Evolutionary conservation across 2,888 invertebrate genomes (phyloP), one percentile per base, ranked within the genome.

Genomic region (Parelbella ahira): DNA sequence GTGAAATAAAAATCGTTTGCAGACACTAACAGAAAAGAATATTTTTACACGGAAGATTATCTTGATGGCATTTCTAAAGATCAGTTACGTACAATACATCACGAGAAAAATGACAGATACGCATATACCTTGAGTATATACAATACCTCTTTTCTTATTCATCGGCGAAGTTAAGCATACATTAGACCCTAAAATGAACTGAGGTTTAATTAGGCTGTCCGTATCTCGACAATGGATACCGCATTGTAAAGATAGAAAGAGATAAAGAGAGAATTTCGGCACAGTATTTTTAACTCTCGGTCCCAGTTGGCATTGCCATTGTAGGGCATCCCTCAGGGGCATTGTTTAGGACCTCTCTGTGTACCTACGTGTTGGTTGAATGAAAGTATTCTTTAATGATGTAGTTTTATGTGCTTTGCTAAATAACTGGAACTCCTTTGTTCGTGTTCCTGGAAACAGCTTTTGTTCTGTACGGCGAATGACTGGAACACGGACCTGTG

Each of bases 141-240:
- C n/a, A n/a, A n/a, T n/a, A n/a, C n/a, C n/a, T n/a, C n/a, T n/a
- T n/a, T n/a, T n/a, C n/a, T n/a, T n/a, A n/a, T n/a, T n/a, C n/a
- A n/a, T n/a, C n/a, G n/a, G n/a, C n/a, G n/a, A n/a, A n/a, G n/a
- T n/a, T n/a, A n/a, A n/a, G n/a, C n/a, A n/a, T n/a, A n/a, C n/a
- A n/a, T n/a, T n/a, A n/a, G n/a, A n/a, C n/a, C n/a, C n/a, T n/a
- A 41, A 45, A 49, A 47, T 56, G 44, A 45, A 47, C 46, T 11
- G 46, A 46, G 49, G 46, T 53, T 48, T 51, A 52, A 60, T 57
- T 54, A 48, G 46, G 44, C 48, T 47, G 53, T 54, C 54, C 47
- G 57, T 36, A 12, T 30, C 41, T 29, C 33, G 37, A 36, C 36
- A 25, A 7, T 25, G 36, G 36, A n/a, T 18, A 25, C 25, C 21